Conservation (phyloP, 2,797 vertebrate species). For the Chaunax sp. region DNA sequence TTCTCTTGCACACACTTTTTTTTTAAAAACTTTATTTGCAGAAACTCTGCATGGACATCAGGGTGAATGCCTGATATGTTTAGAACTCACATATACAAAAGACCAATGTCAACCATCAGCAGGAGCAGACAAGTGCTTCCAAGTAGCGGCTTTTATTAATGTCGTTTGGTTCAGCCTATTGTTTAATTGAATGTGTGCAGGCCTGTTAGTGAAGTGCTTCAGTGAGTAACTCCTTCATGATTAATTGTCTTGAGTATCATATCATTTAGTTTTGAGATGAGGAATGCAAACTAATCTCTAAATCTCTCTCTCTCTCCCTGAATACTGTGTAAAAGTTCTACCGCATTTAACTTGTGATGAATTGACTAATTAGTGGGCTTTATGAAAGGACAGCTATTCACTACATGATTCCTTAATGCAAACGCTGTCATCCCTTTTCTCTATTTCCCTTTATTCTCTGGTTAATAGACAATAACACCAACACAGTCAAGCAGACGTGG, state of each 20-base stretch:
- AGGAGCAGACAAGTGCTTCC: not conserved
- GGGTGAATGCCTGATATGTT: not conserved
- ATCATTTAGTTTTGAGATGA: constrained; percentile 27
- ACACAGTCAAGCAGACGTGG: constrained; percentile 7
- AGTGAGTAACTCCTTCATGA: constrained; percentile 45
- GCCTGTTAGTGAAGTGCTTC: constrained; percentile 16
- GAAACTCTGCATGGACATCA: not conserved
- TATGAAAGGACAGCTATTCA: constrained; percentile 15
- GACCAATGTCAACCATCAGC: constrained; percentile 2
- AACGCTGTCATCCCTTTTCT: constrained; percentile 25
- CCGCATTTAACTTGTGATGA: constrained; percentile 48
- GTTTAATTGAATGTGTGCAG: constrained; percentile 32
- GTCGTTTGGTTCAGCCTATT: constrained; percentile 9
- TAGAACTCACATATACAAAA: constrained; percentile 14
- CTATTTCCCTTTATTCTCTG: constrained; percentile 1
- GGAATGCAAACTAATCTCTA: constrained; percentile 14
- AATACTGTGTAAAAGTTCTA: constrained; percentile 29
- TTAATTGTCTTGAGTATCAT: constrained; percentile 21
- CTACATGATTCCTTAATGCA: constrained; percentile 9
- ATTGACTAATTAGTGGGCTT: constrained; percentile 48
- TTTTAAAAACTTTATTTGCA: not conserved
- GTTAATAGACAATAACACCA: constrained; percentile 38
- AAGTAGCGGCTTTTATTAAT: constrained; percentile 19
- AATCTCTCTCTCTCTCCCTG: not conserved
- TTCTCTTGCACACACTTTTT: not conserved